These are phyloP conservation scores for Lacerta viridis DNA, from an alignment of 2,797 vertebrate genomes.

Conservation along the genomic window DNA sequence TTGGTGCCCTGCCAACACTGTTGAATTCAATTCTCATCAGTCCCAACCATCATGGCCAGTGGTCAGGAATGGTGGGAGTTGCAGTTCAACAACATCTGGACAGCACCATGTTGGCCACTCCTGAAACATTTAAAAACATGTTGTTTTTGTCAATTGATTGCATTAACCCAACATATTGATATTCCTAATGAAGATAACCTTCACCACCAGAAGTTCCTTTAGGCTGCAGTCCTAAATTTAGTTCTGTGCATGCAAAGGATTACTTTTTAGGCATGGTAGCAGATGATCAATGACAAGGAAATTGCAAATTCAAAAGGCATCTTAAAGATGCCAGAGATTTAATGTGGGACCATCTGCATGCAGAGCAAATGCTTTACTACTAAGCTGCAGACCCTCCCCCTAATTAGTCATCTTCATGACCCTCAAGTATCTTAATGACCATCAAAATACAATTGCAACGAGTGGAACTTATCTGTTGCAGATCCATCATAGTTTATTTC, in stretches of 20 bases:
- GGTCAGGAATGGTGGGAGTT: too few species aligned
- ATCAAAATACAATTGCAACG: not conserved
- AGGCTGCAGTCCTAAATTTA: not conserved
- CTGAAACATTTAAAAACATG: not conserved
- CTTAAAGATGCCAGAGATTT: too few species aligned
- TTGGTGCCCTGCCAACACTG: too few species aligned
- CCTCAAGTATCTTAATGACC: not conserved
- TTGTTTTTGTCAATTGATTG: not conserved
- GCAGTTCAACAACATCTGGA: too few species aligned
- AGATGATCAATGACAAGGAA: not conserved
- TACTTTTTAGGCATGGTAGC: not conserved
- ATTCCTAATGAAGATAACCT: not conserved
- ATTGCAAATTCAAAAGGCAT: not conserved
- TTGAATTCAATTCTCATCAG: too few species aligned
- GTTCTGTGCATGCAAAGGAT: not conserved
- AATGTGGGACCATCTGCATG: too few species aligned
- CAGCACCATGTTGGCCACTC: too few species aligned
- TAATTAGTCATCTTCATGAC: too few species aligned
- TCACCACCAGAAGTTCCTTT: not conserved
- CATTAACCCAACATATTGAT: not conserved
- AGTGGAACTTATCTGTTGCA: not conserved
- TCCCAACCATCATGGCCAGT: too few species aligned
- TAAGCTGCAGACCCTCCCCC: too few species aligned
- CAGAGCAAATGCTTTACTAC: too few species aligned
- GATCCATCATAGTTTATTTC: conserved; percentile 7